phyloP scores from a whole-genome alignment of 2,797 vertebrate genomes.

The Zalophus californianus region DNA sequence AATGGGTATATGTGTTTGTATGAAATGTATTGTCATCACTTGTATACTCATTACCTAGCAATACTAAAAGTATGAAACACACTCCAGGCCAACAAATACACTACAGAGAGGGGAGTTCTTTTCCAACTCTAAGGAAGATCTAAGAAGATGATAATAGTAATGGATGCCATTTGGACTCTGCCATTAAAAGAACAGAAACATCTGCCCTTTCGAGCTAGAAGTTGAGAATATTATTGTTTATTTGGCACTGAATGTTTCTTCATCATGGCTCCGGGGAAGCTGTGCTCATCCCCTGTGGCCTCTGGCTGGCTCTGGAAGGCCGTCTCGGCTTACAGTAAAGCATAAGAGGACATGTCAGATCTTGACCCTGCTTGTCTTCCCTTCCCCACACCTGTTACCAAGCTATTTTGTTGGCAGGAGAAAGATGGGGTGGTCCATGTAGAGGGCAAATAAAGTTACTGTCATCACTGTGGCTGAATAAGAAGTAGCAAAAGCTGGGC shows the following conservation, averaged over 20 bases:
- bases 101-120: neutral
- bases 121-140: slow-evolving; percentile 29
- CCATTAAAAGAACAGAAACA: neutral
- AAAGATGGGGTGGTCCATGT: neutral
- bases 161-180: neutral
- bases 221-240: neutral
- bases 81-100: neutral
- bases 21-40: neutral
- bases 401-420: slow-evolving; percentile 6
- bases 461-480: neutral
- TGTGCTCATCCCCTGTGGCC: neutral
- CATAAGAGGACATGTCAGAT: slow-evolving; percentile 26
- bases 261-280: neutral
- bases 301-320: slow-evolving; percentile 29
- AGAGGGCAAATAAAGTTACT: slow-evolving; percentile 43
- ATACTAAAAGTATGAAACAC: neutral
- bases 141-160: neutral
- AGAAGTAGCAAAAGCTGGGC: neutral
- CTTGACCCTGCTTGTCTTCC: neutral
- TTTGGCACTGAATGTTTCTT: slow-evolving; percentile 42
- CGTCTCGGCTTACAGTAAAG: neutral
- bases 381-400: slow-evolving; percentile 42
- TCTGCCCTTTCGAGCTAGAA: slow-evolving; percentile 16
- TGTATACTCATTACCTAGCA: slow-evolving; percentile 41
- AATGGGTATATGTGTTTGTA: neutral